These are phyloP conservation scores for Sebastes trivittatus DNA, from an alignment of 2,797 vertebrate species.

Conservation along the genomic window DNA sequence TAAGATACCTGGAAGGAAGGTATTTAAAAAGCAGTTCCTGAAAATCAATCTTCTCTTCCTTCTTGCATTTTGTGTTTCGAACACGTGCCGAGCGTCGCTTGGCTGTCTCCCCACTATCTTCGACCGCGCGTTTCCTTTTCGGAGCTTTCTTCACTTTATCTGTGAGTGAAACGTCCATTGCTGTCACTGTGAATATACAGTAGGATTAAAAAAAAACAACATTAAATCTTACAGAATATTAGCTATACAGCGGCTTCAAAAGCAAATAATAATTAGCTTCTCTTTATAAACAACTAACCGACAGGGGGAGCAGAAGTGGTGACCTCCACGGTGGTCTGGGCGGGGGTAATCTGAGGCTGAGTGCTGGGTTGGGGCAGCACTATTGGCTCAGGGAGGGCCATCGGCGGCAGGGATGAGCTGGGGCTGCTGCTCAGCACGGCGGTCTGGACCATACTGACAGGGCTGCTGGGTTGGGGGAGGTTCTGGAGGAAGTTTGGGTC, in stretches of 20 bases:
- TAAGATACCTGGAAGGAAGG: constrained; percentile 91
- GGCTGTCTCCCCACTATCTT: constrained; percentile 93
- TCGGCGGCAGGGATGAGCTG: constrained; percentile 75
- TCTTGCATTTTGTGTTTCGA: constrained; percentile 97
- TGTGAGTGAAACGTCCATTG: constrained; percentile 83
- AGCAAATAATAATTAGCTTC: not conserved
- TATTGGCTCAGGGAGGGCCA: constrained; percentile 60
- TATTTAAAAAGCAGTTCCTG: constrained; percentile 96
- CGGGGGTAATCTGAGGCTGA: constrained; percentile 78
- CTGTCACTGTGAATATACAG: constrained; percentile 56
- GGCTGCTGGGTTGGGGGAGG: constrained; percentile 77
- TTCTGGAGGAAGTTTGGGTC: constrained; percentile 85
- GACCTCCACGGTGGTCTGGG: constrained; percentile 83
- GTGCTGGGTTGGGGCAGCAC: constrained; percentile 55
- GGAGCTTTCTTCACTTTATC: constrained; percentile 94
- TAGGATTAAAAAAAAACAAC: not conserved
- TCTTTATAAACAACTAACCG: constrained; percentile 64
- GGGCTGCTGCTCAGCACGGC: constrained; percentile 77
- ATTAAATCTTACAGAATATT: not conserved
- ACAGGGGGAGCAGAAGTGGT: constrained; percentile 66
- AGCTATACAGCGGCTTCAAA: not conserved
- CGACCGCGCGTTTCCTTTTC: constrained; percentile 89
- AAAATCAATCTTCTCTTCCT: constrained; percentile 98
- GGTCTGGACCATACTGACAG: constrained; percentile 62
- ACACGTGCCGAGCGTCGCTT: constrained; percentile 96